Evolutionary conservation across 2,113 vertebrate genomes (phyloP), one percentile per base, ranked within the genome.

Genomic region (Melierax canorus): DNA sequence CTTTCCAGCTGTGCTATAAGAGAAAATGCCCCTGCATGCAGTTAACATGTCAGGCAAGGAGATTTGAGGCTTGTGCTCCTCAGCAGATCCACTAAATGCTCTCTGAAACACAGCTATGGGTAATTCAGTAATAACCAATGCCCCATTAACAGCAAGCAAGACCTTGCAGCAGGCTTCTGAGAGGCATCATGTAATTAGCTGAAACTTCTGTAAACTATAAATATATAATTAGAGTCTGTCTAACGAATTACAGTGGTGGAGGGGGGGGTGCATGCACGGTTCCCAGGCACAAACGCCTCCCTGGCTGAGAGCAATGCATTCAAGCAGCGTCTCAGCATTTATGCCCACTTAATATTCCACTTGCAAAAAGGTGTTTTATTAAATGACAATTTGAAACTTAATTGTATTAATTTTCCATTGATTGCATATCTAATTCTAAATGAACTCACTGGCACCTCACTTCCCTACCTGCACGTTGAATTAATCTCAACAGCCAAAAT

Each of bases 331-430:
- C 7, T 5, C 39, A 11, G 58, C 0, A 0, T 79, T 93, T 93
- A 26, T 39, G 7, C 32, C 32, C 48, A 41, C 77, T 91, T 79
- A 67, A 45, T 63, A 82, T 94, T 92, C 90, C 11, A 2, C 66
- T 69, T 45, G 82, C 76, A 77, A n/a, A 75, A 87, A 81, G 22
- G 36, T 60, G 18, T 45, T 91, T 89, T 91, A 80, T 90, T 93
- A 91, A 94, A 92, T 48, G 82, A 38, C 66, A 71, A 11, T 96
- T 89, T 77, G 78, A 94, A 81, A 91, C 20, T 60, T 78, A 85
- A 94, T 88, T 94, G 69, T 89, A 82, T 91, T 94, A 56, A 79
- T 97, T 89, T 96, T 89, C 73, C 50, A 50, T 48, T 92, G 90
- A 81, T 78, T 85, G 92, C 41, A 4, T 87, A 74, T 83, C 51